Evolutionary conservation across 2,888 invertebrate genomes (phyloP).

Genomic region (Heliconius charithonia): DNA sequence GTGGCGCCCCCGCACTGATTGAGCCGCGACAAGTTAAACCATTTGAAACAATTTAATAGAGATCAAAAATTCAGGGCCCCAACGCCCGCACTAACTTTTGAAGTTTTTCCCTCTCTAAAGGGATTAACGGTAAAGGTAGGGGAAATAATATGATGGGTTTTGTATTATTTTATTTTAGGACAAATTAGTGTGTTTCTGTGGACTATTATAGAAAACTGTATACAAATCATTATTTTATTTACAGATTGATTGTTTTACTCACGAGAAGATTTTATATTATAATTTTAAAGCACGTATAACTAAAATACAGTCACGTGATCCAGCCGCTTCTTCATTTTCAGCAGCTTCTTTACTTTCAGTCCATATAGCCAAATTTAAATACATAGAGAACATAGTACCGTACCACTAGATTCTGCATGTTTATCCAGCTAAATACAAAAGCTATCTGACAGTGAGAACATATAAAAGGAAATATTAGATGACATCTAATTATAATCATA

Average conservation of each 20-base stretch:
- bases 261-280: not conserved
- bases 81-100: slow-evolving; percentile 83
- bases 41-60: slow-evolving; percentile 85
- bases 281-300: not conserved
- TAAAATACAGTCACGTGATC: not conserved
- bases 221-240: not conserved
- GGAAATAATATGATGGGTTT: slow-evolving; percentile 73
- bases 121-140: slow-evolving; percentile 80
- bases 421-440: no score
- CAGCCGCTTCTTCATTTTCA: no score
- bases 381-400: no score
- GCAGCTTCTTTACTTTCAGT: no score
- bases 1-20: slow-evolving; percentile 73
- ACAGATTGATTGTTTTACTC: not conserved
- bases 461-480: no score
- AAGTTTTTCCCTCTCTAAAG: slow-evolving; percentile 83
- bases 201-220: not conserved
- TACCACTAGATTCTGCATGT: no score
- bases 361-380: no score
- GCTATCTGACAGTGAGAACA: no score
- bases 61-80: slow-evolving; percentile 82
- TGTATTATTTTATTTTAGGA: slow-evolving; percentile 54
- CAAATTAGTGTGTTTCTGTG: slow-evolving; percentile 6
- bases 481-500: no score
- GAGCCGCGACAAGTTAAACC: slow-evolving; percentile 84